These are phyloP conservation scores for Dipodomys spectabilis DNA, from an alignment of 2,113 vertebrate species.

Conservation along the genomic window DNA sequence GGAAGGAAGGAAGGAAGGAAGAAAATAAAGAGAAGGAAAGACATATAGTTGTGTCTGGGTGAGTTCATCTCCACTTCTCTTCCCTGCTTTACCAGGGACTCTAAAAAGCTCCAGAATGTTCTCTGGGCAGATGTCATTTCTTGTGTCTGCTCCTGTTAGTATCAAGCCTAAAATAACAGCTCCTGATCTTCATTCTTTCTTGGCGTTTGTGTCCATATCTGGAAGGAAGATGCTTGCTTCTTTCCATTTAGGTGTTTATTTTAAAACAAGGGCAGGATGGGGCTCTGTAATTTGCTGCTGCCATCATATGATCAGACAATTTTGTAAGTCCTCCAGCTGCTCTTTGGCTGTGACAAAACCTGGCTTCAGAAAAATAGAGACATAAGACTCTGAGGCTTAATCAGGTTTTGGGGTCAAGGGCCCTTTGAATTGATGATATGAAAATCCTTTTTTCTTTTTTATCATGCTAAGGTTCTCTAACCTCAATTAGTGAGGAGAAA, in stretches of 20 bases:
- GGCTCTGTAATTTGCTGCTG: neutral
- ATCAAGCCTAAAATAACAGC: slow-evolving; percentile 5
- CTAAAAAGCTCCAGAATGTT: neutral
- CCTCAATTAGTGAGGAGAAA: neutral
- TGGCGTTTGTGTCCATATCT: slow-evolving; percentile 41
- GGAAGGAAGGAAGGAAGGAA: too few species aligned
- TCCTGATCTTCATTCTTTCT: slow-evolving; percentile 18
- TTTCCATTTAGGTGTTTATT: slow-evolving; percentile 38
- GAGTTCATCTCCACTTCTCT: neutral
- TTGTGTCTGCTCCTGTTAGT: neutral
- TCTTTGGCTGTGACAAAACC: slow-evolving; percentile 34
- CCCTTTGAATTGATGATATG: neutral
- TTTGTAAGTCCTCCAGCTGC: neutral
- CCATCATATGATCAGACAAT: neutral
- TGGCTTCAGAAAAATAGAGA: slow-evolving; percentile 37
- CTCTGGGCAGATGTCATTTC: neutral
- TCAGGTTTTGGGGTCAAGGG: slow-evolving; percentile 11
- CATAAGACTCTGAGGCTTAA: slow-evolving; percentile 7
- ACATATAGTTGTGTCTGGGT: neutral
- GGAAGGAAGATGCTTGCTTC: slow-evolving; percentile 30
- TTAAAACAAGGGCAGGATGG: slow-evolving; percentile 43
- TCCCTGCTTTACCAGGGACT: neutral
- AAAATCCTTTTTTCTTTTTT: neutral
- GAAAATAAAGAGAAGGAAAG: too few species aligned
- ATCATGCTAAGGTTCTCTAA: neutral